Evolutionary conservation across 2,113 vertebrate genomes (phyloP).

Genomic region (Plotosus lineatus): DNA sequence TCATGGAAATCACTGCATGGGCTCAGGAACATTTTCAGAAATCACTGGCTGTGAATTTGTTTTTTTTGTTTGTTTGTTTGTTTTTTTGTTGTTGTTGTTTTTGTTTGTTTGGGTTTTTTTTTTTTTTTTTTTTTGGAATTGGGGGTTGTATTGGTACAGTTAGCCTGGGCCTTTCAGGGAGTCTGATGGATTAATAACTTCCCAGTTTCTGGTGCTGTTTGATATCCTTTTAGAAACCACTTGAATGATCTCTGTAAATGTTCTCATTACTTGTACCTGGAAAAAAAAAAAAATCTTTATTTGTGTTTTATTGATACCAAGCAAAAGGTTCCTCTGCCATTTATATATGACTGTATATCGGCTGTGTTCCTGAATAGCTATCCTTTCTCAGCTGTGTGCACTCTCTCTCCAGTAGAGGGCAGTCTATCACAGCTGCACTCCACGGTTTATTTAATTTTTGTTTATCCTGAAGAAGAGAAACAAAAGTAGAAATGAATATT

Average conservation of each 20-base stretch:
- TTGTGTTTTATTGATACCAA: neutral
- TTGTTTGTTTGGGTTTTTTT: no score
- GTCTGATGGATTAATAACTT: neutral
- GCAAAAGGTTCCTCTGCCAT: neutral
- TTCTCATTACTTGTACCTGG: neutral
- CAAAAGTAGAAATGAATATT: neutral
- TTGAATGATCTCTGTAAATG: neutral
- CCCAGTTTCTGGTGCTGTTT: constrained; percentile 7
- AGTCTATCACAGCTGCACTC: neutral
- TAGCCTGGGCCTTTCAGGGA: constrained; percentile 21
- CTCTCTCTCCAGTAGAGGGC: neutral
- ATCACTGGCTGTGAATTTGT: no score
- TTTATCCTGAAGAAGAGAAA: neutral
- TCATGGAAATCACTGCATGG: no score
- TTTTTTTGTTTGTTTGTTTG: no score
- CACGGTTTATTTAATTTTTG: neutral
- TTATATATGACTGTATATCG: neutral
- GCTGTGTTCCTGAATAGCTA: neutral
- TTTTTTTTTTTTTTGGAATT: no score
- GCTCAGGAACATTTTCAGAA: no score
- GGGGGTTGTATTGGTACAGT: no score
- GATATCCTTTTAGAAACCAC: neutral
- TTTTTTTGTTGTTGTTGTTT: no score
- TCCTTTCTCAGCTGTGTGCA: neutral
- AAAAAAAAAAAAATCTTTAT: neutral